Percentiles rank a stretch among this genome's conserved stretches.
phyloP scores from a whole-genome alignment of 2,888 invertebrate species.

The Caenorhabditis doughertyi region DNA sequence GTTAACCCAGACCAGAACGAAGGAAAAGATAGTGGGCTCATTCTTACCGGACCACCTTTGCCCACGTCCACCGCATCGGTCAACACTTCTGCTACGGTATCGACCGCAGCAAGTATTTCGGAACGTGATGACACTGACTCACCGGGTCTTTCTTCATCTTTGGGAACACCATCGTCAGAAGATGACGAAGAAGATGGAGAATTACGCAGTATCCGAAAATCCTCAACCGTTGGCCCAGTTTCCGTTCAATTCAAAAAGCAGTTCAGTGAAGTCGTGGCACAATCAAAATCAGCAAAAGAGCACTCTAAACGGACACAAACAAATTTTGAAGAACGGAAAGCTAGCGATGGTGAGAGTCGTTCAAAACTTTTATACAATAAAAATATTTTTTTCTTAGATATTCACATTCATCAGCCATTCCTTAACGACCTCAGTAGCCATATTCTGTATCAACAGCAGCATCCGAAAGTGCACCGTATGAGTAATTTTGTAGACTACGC shows the following conservation, averaged over 20 bases:
- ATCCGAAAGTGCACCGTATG: not conserved
- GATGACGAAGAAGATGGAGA: constrained; percentile 50
- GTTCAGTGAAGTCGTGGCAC: constrained; percentile 59
- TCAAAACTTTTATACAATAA: not conserved
- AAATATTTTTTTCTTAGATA: not conserved
- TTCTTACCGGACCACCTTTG: constrained; percentile 47
- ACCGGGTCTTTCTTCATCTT: constrained; percentile 36
- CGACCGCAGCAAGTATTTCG: constrained; percentile 54
- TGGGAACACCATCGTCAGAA: constrained; percentile 43
- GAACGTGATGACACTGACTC: constrained; percentile 58
- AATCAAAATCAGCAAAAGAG: constrained; percentile 17
- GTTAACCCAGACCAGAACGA: not conserved
- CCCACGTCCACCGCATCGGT: constrained; percentile 54
- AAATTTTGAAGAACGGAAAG: constrained; percentile 16
- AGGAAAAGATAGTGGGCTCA: not conserved
- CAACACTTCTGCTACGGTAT: constrained; percentile 56
- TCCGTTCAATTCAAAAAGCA: constrained; percentile 50
- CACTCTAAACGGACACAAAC: constrained; percentile 38
- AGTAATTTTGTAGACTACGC: constrained; percentile 23
- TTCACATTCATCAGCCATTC: not conserved
- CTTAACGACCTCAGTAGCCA: not conserved
- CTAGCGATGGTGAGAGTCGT: not conserved
- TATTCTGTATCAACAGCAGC: not conserved
- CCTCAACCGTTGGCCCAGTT: not conserved
- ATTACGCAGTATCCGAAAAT: not conserved